Percentiles rank a stretch among this genome's conserved stretches.
Evolutionary conservation across 2,888 invertebrate genomes (phyloP).

Genomic region (Thereva nobilitata): DNA sequence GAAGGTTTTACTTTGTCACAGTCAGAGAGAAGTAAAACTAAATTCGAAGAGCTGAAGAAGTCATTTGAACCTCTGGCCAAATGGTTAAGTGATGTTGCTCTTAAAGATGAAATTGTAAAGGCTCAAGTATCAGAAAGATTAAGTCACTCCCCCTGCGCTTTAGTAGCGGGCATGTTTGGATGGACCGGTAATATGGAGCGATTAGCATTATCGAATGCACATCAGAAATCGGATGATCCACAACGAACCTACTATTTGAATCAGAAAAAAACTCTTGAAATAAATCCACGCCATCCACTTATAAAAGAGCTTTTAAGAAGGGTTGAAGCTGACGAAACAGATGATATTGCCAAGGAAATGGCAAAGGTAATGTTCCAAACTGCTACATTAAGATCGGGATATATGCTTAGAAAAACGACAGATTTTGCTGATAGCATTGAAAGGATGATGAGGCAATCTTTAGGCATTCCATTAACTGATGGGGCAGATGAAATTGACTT

Average conservation of each 20-base stretch:
- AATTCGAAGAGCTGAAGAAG: conserved; percentile 73
- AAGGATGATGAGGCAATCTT: conserved; percentile 77
- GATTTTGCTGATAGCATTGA: conserved; percentile 92
- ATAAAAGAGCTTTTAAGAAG: conserved; percentile 87
- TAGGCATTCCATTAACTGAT: conserved; percentile 80
- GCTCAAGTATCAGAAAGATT: conserved; percentile 86
- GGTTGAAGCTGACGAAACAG: conserved; percentile 76
- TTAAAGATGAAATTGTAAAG: conserved; percentile 79
- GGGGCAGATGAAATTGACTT: conserved; percentile 59
- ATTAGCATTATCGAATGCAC: conserved; percentile 91
- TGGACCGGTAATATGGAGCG: conserved; percentile 99
- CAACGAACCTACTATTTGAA: conserved; percentile 84
- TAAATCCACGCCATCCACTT: conserved; percentile 96
- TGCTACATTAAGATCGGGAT: conserved; percentile 93
- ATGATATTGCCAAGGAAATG: conserved; percentile 78
- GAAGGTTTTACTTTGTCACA: conserved; percentile 91
- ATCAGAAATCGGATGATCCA: conserved; percentile 92
- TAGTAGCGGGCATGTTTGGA: conserved; percentile 95
- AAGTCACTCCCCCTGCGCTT: conserved; percentile 90
- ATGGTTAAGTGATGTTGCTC: conserved; percentile 83
- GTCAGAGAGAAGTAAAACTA: conserved; percentile 70
- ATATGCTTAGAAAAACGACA: conserved; percentile 81
- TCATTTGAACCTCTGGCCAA: conserved; percentile 86
- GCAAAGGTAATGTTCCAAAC: conserved; percentile 90
- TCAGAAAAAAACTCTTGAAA: conserved; percentile 96